These are phyloP conservation scores for Camponotus vicinus DNA, from an alignment of 1,140 invertebrate genomes.

Conservation along the genomic window DNA sequence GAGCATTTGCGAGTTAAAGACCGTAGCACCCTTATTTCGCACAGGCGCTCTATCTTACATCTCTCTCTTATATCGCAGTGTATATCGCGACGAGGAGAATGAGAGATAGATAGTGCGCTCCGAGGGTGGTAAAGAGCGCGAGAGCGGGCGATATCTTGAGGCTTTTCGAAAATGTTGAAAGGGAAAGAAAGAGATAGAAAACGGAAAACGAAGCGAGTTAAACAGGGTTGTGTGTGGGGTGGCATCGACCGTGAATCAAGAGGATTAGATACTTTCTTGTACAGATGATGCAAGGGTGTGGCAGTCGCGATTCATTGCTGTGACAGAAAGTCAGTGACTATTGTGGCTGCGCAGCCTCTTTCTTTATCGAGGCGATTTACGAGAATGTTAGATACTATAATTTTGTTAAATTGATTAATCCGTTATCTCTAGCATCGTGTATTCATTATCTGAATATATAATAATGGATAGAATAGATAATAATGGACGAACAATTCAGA, in stretches of 20 bases:
- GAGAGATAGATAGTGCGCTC: conserved; percentile 7
- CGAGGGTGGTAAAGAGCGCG: conserved; percentile 37
- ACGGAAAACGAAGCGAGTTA: neutral
- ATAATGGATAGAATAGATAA: too few species aligned
- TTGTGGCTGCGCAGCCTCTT: conserved; percentile 3
- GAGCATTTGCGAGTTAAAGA: conserved; percentile 82
- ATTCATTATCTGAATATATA: neutral
- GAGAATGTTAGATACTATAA: conserved; percentile 18
- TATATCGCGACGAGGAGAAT: conserved; percentile 35
- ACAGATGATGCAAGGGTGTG: conserved; percentile 42
- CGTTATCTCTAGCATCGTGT: conserved; percentile 9
- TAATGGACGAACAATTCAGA: too few species aligned
- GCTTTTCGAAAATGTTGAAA: neutral
- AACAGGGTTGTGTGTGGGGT: conserved; percentile 43
- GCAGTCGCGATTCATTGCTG: conserved; percentile 43
- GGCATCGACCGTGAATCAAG: conserved; percentile 51
- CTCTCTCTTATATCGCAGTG: conserved; percentile 37
- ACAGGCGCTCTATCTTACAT: neutral
- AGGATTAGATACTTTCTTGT: conserved; percentile 59
- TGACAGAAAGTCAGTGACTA: conserved; percentile 27
- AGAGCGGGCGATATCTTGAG: conserved; percentile 19
- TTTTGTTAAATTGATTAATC: conserved; percentile 9
- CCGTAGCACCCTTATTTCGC: conserved; percentile 79
- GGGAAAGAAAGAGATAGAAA: neutral
- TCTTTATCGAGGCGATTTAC: conserved; percentile 49